phyloP scores from a whole-genome alignment of 2,888 invertebrate species.

The Syrista parreyssii region DNA sequence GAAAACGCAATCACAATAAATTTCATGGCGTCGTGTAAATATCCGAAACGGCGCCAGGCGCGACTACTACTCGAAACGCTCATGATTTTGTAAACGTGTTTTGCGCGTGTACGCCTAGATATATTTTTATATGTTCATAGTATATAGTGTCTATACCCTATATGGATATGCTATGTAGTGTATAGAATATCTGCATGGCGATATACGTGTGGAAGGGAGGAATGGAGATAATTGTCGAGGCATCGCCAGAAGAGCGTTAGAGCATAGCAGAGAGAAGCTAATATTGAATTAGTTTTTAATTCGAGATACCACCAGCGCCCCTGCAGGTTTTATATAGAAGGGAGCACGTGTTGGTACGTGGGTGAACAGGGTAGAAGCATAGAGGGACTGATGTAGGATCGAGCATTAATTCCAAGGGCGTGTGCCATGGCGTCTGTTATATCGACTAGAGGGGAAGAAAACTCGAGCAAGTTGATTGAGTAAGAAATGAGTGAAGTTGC shows the following conservation, averaged over 20 bases:
- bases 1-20: slow-evolving; percentile 53
- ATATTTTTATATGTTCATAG: not conserved
- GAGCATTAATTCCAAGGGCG: slow-evolving; percentile 51
- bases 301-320: slow-evolving; percentile 31
- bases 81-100: slow-evolving; percentile 44
- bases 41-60: slow-evolving; percentile 21
- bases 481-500: not conserved
- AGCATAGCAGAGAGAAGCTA: slow-evolving; percentile 38
- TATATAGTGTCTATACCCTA: not conserved
- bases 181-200: not conserved
- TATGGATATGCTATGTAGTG: not conserved
- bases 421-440: slow-evolving; percentile 30
- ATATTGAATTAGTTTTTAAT: slow-evolving; percentile 61
- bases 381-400: slow-evolving; percentile 44
- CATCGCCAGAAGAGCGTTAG: slow-evolving; percentile 31
- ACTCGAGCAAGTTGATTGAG: not conserved
- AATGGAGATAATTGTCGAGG: slow-evolving; percentile 42
- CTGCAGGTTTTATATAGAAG: not conserved
- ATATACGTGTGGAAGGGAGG: slow-evolving; percentile 12
- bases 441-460: slow-evolving; percentile 7
- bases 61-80: slow-evolving; percentile 21
- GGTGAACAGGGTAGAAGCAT: slow-evolving; percentile 19
- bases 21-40: slow-evolving; percentile 47
- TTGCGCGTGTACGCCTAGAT: slow-evolving; percentile 11
- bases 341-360: slow-evolving; percentile 9